Percentiles rank a stretch among this genome's conserved stretches.
Conservation (phyloP, 2,797 vertebrate species). For the Hoplostethus mediterraneus region DNA sequence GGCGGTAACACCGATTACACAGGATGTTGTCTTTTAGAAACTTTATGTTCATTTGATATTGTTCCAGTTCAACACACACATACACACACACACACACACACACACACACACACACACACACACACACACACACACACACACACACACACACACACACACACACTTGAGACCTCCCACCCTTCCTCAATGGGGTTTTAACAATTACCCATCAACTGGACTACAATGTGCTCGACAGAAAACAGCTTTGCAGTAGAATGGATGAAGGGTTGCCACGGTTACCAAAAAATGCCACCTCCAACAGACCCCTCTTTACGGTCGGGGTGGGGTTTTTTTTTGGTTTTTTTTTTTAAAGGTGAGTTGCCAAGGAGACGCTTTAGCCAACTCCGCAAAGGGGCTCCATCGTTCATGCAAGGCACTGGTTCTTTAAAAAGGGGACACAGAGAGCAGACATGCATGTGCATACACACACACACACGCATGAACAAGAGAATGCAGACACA, state of each 20-base stretch:
- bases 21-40: conserved; percentile 6
- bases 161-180: conserved; percentile 11
- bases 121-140: too few relatives aligned
- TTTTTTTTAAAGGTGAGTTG: conserved; percentile 43
- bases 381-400: conserved; percentile 14
- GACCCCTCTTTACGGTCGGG: too few relatives aligned
- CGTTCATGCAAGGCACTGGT: conserved; percentile 23
- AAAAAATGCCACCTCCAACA: conserved; percentile 56
- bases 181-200: conserved; percentile 56
- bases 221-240: conserved; percentile 49
- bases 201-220: conserved; percentile 58
- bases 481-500: neutral
- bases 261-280: conserved; percentile 71
- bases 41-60: neutral
- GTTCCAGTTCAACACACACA: neutral
- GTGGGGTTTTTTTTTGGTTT: too few relatives aligned
- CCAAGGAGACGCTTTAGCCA: conserved; percentile 64
- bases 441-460: neutral
- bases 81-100: too few relatives aligned
- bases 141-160: neutral
- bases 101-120: neutral
- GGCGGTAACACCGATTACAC: neutral
- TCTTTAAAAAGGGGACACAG: conserved; percentile 23
- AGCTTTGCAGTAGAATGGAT: conserved; percentile 43
- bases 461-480: conserved; percentile 10